These are phyloP conservation scores for Gonocerus acuteangulatus DNA, from an alignment of 2,888 invertebrate genomes.

Conservation along the genomic window DNA sequence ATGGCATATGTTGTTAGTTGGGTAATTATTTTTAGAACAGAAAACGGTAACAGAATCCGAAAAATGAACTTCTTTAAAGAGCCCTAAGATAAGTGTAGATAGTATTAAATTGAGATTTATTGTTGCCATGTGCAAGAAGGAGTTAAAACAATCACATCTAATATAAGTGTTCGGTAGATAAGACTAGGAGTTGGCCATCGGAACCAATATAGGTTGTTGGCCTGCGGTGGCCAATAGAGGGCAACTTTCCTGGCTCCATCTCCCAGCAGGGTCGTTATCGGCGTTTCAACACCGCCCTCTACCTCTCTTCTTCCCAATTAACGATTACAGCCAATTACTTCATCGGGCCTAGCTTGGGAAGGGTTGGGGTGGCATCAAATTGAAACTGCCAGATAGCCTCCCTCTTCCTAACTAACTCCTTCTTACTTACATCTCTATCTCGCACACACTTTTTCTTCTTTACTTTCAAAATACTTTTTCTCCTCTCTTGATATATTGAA, in stretches of 20 bases:
- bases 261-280: not conserved
- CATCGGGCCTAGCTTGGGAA: not conserved
- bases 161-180: slow-evolving; percentile 8
- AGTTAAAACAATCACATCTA: slow-evolving; percentile 23
- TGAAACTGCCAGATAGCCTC: not conserved
- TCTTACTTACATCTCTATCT: not conserved
- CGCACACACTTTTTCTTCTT: not conserved
- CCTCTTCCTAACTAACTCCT: not conserved
- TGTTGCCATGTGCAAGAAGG: not conserved
- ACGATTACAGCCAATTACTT: slow-evolving; percentile 23
- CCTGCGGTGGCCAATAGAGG: not conserved
- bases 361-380: not conserved
- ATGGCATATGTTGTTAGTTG: no score
- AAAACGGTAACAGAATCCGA: no score
- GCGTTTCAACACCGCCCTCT: slow-evolving; percentile 3
- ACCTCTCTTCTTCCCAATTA: slow-evolving; percentile 13
- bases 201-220: not conserved
- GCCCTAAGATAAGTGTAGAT: not conserved
- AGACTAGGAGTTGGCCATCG: not conserved
- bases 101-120: not conserved
- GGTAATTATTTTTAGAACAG: no score
- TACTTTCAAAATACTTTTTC: no score
- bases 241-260: not conserved
- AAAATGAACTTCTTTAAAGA: not conserved
- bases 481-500: no score